These are phyloP conservation scores for Wasmannia auropunctata DNA, from an alignment of 1,140 invertebrate species.

Conservation along the genomic window DNA sequence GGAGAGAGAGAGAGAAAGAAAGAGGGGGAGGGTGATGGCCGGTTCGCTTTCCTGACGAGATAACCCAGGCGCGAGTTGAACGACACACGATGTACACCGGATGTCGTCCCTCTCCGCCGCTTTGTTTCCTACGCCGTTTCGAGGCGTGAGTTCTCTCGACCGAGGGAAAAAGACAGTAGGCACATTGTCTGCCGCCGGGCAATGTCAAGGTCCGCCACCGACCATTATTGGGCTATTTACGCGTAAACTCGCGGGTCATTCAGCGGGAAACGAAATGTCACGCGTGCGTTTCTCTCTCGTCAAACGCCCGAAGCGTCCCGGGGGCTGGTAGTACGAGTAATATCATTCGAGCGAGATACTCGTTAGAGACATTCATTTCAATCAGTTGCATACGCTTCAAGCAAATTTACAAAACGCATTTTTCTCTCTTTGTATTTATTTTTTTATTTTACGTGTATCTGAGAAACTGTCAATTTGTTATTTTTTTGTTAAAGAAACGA, in stretches of 20 bases:
- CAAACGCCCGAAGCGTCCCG: neutral
- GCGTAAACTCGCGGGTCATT: conserved; percentile 50
- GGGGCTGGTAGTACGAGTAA: neutral
- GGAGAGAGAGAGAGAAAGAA: too few relatives aligned
- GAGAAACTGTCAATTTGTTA: neutral
- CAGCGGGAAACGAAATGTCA: conserved; percentile 20
- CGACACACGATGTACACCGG: conserved; percentile 64
- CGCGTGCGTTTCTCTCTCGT: neutral
- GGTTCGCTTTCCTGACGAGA: conserved; percentile 61
- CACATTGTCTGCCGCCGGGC: conserved; percentile 60
- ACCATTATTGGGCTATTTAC: conserved; percentile 43
- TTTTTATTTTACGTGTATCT: neutral
- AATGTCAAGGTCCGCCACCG: conserved; percentile 58
- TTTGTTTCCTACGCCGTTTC: conserved; percentile 52
- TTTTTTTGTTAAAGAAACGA: neutral
- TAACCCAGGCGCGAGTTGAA: conserved; percentile 68
- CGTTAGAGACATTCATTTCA: neutral
- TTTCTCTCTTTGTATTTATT: neutral
- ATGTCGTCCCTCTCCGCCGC: conserved; percentile 63
- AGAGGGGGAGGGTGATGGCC: too few relatives aligned
- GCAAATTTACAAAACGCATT: neutral
- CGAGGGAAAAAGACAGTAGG: conserved; percentile 58
- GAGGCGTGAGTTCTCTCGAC: conserved; percentile 46
- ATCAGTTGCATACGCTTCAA: neutral
- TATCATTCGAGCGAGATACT: neutral